These are phyloP conservation scores for Hydraecia micacea DNA, from an alignment of 2,888 invertebrate species.

Conservation along the genomic window DNA sequence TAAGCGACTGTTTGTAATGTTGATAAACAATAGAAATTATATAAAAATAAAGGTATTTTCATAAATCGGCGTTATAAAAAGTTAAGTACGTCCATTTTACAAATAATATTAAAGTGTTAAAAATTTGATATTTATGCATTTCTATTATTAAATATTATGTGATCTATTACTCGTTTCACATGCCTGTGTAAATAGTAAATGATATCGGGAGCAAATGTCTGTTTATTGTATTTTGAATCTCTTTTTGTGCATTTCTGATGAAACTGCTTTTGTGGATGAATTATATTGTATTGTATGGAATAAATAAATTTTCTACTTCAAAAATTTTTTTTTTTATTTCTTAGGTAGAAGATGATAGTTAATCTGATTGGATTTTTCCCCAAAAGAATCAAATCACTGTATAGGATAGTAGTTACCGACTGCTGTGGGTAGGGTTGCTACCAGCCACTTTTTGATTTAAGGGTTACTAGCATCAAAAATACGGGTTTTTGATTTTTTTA, in stretches of 20 bases:
- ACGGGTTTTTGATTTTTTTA: no score
- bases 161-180: constrained; percentile 78
- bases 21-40: constrained; percentile 74
- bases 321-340: constrained; percentile 12
- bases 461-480: no score
- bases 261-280: constrained; percentile 87
- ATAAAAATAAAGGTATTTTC: constrained; percentile 82
- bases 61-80: constrained; percentile 79
- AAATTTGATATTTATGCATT: constrained; percentile 80
- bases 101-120: constrained; percentile 75
- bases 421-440: no score
- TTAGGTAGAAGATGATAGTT: no score
- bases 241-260: constrained; percentile 85
- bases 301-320: constrained; percentile 85
- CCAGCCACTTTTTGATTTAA: no score
- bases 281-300: constrained; percentile 79
- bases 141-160: constrained; percentile 77
- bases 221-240: constrained; percentile 84
- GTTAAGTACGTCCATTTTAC: constrained; percentile 86
- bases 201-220: constrained; percentile 83
- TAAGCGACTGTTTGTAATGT: constrained; percentile 84
- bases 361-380: background rate
- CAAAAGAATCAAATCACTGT: background rate
- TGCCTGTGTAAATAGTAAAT: constrained; percentile 80
- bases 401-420: background rate